These are phyloP conservation scores for Pantherophis guttatus DNA, from an alignment of 2,113 vertebrate genomes.

Conservation along the genomic window DNA sequence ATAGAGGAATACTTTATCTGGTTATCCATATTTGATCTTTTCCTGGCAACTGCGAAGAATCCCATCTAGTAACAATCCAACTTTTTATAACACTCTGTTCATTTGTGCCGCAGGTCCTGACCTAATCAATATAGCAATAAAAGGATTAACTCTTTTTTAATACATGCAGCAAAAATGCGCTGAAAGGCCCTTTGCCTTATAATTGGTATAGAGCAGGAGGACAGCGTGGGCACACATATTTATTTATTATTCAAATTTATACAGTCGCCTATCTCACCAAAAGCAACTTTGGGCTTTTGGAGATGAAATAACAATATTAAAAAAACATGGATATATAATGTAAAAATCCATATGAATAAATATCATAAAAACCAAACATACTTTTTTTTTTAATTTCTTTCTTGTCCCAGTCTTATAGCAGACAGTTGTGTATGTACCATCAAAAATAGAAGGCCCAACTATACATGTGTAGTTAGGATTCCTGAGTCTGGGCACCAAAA, in stretches of 20 bases:
- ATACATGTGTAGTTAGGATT: neutral
- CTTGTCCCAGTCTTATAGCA: neutral
- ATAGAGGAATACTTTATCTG: neutral
- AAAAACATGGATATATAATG: neutral
- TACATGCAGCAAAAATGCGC: neutral
- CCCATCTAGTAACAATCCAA: neutral
- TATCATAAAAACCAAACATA: neutral
- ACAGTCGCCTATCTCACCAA: neutral
- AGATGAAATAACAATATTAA: neutral
- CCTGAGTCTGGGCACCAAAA: neutral
- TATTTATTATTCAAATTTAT: neutral
- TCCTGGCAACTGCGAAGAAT: neutral
- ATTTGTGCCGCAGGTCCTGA: neutral
- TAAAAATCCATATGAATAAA: neutral
- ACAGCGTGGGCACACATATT: neutral
- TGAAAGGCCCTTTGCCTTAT: neutral
- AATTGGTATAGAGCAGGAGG: neutral
- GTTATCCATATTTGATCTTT: neutral
- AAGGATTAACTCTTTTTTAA: neutral
- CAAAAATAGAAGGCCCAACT: neutral
- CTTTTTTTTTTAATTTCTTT: neutral
- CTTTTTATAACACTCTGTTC: neutral
- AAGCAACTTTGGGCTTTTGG: neutral
- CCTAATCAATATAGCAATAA: neutral
- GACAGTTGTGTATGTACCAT: neutral